phyloP scores from a whole-genome alignment of 2,797 vertebrate genomes.

The Bucorvus abyssinicus region DNA sequence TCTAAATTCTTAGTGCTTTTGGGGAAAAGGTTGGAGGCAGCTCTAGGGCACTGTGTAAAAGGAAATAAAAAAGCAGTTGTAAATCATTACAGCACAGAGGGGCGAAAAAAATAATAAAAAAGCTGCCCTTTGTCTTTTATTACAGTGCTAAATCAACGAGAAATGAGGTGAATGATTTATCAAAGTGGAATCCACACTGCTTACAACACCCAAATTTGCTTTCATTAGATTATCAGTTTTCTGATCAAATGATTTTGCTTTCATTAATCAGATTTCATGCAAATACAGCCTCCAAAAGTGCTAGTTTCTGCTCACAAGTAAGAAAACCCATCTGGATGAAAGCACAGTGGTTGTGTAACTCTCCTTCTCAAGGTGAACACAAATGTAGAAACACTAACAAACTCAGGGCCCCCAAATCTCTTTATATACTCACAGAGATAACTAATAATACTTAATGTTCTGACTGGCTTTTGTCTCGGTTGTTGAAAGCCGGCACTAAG shows the following conservation, averaged over 20 bases:
- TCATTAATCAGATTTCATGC: neutral
- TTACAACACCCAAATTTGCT: neutral
- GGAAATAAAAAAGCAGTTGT: conserved; percentile 33
- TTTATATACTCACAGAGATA: neutral
- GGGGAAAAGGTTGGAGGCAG: conserved; percentile 6
- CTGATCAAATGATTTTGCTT: conserved; percentile 1
- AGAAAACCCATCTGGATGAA: neutral
- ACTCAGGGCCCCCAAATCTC: neutral
- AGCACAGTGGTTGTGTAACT: neutral
- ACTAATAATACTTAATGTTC: neutral
- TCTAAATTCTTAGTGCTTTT: neutral
- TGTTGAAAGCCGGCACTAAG: neutral
- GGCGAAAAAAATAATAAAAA: neutral
- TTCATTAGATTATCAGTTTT: neutral
- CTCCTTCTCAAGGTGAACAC: neutral
- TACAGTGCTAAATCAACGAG: neutral
- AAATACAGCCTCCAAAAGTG: neutral
- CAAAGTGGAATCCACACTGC: neutral
- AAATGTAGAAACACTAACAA: conserved; percentile 11
- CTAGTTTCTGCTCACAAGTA: neutral
- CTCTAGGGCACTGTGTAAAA: conserved; percentile 7
- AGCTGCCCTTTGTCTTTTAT: neutral
- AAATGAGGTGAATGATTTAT: neutral
- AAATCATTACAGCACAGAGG: neutral
- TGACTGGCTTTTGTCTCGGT: neutral